Conservation (phyloP, 1,140 invertebrate species). For the Drosophila auraria region DNA sequence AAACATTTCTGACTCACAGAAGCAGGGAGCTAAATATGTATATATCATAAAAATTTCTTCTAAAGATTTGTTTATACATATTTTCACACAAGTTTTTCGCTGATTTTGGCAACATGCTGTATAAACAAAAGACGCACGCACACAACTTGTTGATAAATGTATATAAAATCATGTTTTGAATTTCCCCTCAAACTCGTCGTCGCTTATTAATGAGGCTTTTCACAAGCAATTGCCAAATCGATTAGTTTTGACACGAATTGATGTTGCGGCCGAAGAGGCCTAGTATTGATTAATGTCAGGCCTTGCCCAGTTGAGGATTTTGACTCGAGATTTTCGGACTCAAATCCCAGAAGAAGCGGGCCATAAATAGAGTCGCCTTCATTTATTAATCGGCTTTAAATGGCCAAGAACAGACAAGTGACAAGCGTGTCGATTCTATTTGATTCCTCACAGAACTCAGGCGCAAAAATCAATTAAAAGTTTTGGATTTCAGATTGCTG, state of each 20-base stretch:
- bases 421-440: conserved; percentile 47
- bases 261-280: conserved; percentile 27
- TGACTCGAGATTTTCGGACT: conserved; percentile 30
- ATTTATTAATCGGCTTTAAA: conserved; percentile 62
- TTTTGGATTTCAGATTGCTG: conserved; percentile 29
- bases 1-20: conserved; percentile 47
- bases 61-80: conserved; percentile 65
- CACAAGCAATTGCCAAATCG: conserved; percentile 54
- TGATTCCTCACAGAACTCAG: conserved; percentile 31
- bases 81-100: conserved; percentile 25
- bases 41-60: conserved; percentile 54
- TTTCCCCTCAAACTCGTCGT: conserved; percentile 38
- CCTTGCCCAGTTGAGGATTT: conserved; percentile 11
- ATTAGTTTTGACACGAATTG: conserved; percentile 53
- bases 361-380: conserved; percentile 60
- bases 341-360: conserved; percentile 33
- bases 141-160: conserved; percentile 14
- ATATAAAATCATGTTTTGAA: conserved; percentile 34
- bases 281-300: conserved; percentile 28
- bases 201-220: conserved; percentile 64
- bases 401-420: conserved; percentile 36
- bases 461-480: conserved; percentile 47
- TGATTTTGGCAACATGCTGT: conserved; percentile 62
- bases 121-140: conserved; percentile 59
- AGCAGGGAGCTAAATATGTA: conserved; percentile 44